phyloP scores from a whole-genome alignment of 2,113 vertebrate species.

The Caracal caracal region DNA sequence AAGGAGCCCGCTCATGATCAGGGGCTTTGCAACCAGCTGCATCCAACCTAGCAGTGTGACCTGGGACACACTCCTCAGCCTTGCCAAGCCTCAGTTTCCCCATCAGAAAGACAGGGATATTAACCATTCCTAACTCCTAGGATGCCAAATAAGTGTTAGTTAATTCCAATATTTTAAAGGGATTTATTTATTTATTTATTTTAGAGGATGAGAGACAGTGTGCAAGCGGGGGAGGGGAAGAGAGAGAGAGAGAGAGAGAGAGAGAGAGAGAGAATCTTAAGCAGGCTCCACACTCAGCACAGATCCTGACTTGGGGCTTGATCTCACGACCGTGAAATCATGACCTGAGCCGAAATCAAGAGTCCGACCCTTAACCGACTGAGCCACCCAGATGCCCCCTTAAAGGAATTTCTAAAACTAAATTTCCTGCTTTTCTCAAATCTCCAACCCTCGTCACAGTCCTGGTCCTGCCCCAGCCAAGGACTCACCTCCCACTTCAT shows the following conservation, averaged over 20 bases:
- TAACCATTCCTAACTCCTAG: not conserved
- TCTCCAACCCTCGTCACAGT: not conserved
- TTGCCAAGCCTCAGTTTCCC: not conserved
- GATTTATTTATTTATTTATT: not conserved
- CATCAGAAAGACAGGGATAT: not conserved
- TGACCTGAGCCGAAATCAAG: too few species aligned
- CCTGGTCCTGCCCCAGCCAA: not conserved
- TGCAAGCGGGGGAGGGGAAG: too few species aligned
- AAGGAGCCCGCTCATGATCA: accelerated
- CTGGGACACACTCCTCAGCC: not conserved
- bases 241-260: too few species aligned
- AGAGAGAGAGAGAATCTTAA: too few species aligned
- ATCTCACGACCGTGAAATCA: too few species aligned
- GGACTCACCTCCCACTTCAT: not conserved
- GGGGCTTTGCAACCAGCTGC: not conserved
- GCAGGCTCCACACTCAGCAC: too few species aligned
- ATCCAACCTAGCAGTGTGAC: accelerated
- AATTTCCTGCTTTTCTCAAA: not conserved
- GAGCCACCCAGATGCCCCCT: not conserved
- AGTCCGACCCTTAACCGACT: too few species aligned
- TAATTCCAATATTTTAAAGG: not conserved
- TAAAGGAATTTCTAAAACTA: not conserved
- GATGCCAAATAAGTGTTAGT: not conserved
- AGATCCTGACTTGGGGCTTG: too few species aligned
- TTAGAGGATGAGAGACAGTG: too few species aligned